phyloP scores from a whole-genome alignment of 2,888 invertebrate genomes.

The Lysandra bellargus region DNA sequence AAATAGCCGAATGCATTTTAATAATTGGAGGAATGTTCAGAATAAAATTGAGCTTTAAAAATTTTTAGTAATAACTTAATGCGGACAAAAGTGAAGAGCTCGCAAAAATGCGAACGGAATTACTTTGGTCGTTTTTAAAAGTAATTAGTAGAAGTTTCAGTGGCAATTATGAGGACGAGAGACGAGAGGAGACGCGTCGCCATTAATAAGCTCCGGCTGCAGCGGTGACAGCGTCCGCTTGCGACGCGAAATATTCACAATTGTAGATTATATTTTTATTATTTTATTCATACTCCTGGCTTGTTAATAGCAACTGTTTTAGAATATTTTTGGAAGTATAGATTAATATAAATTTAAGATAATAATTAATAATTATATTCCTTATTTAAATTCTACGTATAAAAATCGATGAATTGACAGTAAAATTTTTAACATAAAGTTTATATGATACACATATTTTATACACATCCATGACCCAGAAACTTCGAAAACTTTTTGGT shows the following conservation, averaged over 20 bases:
- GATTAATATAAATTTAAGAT: too few species aligned
- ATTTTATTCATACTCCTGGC: not conserved
- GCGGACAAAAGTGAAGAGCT: conserved; percentile 40
- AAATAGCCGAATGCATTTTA: conserved; percentile 28
- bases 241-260: not conserved
- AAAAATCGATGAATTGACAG: too few species aligned
- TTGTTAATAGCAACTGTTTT: too few species aligned
- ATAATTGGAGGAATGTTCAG: conserved; percentile 24
- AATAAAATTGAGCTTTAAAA: conserved; percentile 36
- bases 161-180: conserved; percentile 41
- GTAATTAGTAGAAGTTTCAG: conserved; percentile 45
- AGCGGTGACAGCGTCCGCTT: not conserved
- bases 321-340: too few species aligned
- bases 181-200: conserved; percentile 34
- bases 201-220: conserved; percentile 12
- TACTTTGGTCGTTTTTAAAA: conserved; percentile 45
- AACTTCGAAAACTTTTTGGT: too few species aligned
- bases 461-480: too few species aligned
- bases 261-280: conserved; percentile 1
- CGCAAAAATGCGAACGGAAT: conserved; percentile 44
- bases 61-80: conserved; percentile 38
- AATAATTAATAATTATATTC: too few species aligned
- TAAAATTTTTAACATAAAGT: too few species aligned
- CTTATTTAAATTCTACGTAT: too few species aligned
- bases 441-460: too few species aligned